A percentile compares a stretch with the other conserved stretches of the same genome.
Conservation (phyloP, 2,797 vertebrate genomes). For the Melopsittacus undulatus region DNA sequence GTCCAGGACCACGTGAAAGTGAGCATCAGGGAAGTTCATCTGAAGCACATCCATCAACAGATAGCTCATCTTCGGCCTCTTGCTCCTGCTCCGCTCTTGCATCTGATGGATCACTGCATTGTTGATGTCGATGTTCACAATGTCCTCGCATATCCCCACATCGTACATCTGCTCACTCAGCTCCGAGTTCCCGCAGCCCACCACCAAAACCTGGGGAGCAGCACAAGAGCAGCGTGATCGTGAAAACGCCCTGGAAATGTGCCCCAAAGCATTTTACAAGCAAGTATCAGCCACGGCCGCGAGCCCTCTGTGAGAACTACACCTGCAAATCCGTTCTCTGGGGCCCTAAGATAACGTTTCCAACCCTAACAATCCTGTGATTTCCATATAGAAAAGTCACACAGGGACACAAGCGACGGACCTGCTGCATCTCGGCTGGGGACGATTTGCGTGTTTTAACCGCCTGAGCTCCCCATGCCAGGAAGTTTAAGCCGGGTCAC, state of each 20-base stretch:
- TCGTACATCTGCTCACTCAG: conserved; percentile 95
- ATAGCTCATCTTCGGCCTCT: conserved; percentile 85
- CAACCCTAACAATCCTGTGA: not conserved
- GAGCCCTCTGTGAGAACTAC: not conserved
- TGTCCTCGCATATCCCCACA: conserved; percentile 84
- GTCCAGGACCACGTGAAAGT: conserved; percentile 90
- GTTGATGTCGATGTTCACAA: conserved; percentile 92
- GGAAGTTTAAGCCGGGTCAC: too few species aligned
- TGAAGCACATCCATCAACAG: conserved; percentile 88
- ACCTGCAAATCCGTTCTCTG: not conserved
- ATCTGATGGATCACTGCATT: conserved; percentile 88
- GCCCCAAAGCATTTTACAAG: accelerated
- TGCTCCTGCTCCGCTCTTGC: conserved; percentile 83
- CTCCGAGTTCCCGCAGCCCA: conserved; percentile 96
- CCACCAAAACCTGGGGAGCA: conserved; percentile 86
- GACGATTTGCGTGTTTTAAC: accelerated
- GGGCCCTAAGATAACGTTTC: accelerated
- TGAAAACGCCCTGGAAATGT: accelerated
- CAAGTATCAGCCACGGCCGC: accelerated
- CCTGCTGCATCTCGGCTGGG: too few species aligned
- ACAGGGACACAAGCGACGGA: accelerated
- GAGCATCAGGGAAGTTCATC: conserved; percentile 84
- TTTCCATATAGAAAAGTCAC: accelerated
- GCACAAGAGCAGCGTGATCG: accelerated
- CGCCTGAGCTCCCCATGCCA: accelerated